These are phyloP conservation scores for Crotalus tigris DNA, from an alignment of 2,113 vertebrate genomes.

Conservation along the genomic window DNA sequence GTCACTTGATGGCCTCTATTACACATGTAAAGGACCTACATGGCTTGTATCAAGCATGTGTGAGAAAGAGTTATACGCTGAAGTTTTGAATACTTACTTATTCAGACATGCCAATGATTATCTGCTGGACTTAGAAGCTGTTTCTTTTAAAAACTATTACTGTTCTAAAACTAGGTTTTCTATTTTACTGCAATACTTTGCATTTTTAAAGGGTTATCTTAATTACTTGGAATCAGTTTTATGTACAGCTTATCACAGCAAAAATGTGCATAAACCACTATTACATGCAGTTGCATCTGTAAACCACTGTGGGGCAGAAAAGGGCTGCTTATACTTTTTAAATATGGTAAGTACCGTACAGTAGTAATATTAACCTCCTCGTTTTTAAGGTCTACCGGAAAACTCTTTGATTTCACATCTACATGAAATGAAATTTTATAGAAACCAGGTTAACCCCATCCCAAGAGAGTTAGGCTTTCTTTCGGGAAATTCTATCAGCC, in stretches of 20 bases:
- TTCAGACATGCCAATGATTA: not conserved
- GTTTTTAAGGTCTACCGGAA: not conserved
- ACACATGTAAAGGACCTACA: not conserved
- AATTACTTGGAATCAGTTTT: not conserved
- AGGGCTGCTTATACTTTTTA: not conserved
- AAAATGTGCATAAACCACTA: not conserved
- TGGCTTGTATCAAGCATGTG: not conserved
- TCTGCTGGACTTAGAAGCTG: not conserved
- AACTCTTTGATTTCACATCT: not conserved
- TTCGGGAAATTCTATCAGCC: not conserved
- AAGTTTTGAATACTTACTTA: not conserved
- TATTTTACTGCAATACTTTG: not conserved
- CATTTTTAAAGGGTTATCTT: not conserved
- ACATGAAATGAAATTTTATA: not conserved
- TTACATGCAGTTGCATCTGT: not conserved
- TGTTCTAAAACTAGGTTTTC: not conserved
- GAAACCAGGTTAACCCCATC: not conserved
- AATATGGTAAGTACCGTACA: not conserved
- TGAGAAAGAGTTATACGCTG: not conserved
- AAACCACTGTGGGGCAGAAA: not conserved
- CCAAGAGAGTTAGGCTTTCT: not conserved
- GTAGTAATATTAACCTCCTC: not conserved
- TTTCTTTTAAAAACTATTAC: not conserved
- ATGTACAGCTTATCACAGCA: not conserved
- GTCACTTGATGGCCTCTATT: not conserved